phyloP scores from a whole-genome alignment of 2,797 vertebrate species.

The Pseudochirops cupreus region DNA sequence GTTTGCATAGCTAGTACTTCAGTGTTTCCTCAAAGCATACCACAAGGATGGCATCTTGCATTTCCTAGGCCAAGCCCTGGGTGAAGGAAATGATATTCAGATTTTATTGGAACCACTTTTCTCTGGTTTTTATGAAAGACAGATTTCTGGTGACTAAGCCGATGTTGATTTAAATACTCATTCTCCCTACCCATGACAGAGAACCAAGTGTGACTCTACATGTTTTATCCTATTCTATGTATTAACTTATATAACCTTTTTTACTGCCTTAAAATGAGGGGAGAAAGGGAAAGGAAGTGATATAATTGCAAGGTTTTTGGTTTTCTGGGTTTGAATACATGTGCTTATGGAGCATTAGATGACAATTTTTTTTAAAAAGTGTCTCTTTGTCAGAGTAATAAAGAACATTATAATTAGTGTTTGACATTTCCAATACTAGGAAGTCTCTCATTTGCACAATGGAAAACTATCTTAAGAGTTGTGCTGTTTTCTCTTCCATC shows the following conservation, averaged over 20 bases:
- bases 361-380: background rate
- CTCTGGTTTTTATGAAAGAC: background rate
- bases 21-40: background rate
- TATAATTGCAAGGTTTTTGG: background rate
- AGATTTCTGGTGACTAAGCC: background rate
- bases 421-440: background rate
- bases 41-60: background rate
- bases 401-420: background rate
- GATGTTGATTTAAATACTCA: background rate
- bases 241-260: background rate
- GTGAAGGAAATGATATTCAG: background rate
- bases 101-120: background rate
- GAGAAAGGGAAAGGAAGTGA: background rate
- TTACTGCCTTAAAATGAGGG: background rate
- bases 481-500: background rate
- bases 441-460: background rate
- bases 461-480: background rate
- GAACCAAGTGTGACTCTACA: background rate
- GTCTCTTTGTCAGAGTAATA: background rate
- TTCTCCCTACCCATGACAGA: background rate
- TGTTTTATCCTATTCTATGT: background rate
- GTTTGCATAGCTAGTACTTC: background rate
- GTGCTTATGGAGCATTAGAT: background rate
- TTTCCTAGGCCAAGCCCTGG: background rate
- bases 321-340: background rate